These are phyloP conservation scores for Neoascia interrupta DNA, from an alignment of 2,888 invertebrate genomes.

Conservation along the genomic window DNA sequence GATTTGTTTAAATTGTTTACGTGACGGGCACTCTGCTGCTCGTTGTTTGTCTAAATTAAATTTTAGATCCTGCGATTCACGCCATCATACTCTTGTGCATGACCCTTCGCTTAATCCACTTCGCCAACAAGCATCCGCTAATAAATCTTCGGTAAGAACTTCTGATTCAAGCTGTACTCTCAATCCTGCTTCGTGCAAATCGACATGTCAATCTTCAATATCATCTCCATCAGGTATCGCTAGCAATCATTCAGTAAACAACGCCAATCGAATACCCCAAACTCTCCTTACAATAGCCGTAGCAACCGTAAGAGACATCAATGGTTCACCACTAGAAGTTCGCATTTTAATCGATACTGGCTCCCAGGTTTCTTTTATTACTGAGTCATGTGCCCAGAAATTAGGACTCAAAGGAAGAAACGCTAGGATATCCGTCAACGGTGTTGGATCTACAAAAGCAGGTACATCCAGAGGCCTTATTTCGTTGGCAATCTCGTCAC, in stretches of 20 bases:
- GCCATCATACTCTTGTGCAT: constrained; percentile 4
- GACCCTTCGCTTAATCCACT: neutral
- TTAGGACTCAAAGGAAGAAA: too few relatives aligned
- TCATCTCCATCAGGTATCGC: neutral
- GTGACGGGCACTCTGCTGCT: too few relatives aligned
- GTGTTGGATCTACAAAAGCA: too few relatives aligned
- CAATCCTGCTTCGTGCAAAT: neutral
- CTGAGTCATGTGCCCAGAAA: constrained; percentile 6
- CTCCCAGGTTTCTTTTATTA: constrained; percentile 14
- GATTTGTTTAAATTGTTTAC: too few relatives aligned
- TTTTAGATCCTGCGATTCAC: neutral
- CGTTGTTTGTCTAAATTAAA: neutral
- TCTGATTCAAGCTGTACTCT: neutral
- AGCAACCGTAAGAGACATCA: constrained; percentile 1
- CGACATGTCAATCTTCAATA: neutral
- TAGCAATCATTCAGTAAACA: constrained; percentile 7
- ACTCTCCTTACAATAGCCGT: too few relatives aligned
- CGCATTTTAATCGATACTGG: constrained; percentile 8
- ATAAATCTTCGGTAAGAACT: too few relatives aligned
- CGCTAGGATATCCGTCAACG: too few relatives aligned
- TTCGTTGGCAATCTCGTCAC: neutral
- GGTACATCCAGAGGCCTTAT: too few relatives aligned
- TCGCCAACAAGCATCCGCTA: neutral
- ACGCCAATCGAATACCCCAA: too few relatives aligned
- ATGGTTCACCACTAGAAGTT: neutral